Base-by-base conservation (phyloP, 1,140 invertebrate species). In the Papilio polyxenes region DNA sequence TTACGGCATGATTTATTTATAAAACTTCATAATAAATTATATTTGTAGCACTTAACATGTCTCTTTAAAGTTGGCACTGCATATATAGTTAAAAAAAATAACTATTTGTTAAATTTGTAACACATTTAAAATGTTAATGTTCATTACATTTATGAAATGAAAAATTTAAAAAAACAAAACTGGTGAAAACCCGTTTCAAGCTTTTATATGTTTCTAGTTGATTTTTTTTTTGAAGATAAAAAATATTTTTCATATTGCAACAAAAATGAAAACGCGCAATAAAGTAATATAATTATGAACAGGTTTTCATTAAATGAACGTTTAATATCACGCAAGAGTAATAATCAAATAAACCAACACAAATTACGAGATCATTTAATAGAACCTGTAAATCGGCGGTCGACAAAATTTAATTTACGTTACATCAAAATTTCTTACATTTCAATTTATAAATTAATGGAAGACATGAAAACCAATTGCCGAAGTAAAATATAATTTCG, bases 261-360 rank as follows among this genome's bases (percentile, higher is more conserved):
- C 5, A 65, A 37, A 31, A 31, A 31, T 65, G 13, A 31, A 13
- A n/a, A 65, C 62, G 9, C 62, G 20, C 10, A 37, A 62, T 62
- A 10, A 65, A 65, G 23, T 65, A 65, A 65, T 13, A 65, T 65
- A 10, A 65, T 65, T 31, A 31, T 65, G 20, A 65, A 65, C 62
- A 65, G 62, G 23, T 65, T 65, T 31, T 65, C 62, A 65, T 65
- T 65, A 65, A 65, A 65, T 65, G 23, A 65, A 65, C 20, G 20
- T 65, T 65, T 65, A 65, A 65, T 65, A 65, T 65, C 62, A 65
- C 62, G 62, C 62, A 31, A 31, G 62, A 65, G 62, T 65, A 65
- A 65, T 11, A 65, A 31, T 13, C 23, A 65, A 65, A 65, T 65
- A 65, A 65, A 65, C 62, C 20, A 31, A 65, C 23, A 31, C 23